Percentiles rank a stretch among this genome's conserved stretches.
phyloP scores from a whole-genome alignment of 2,113 vertebrate species.

The Bungarus multicinctus region DNA sequence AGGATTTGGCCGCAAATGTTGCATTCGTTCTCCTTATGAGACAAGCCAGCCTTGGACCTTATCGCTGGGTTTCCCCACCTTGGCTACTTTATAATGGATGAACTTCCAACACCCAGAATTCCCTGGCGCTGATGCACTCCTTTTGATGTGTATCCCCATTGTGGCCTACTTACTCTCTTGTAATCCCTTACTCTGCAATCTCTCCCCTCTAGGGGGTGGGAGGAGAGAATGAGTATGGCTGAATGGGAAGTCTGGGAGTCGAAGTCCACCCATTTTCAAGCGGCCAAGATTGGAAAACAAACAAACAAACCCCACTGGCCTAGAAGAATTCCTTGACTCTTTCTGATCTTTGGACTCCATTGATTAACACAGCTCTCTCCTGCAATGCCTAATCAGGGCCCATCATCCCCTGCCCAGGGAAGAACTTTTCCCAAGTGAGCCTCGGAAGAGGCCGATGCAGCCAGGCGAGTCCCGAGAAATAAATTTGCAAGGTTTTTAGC shows the following conservation, averaged over 20 bases:
- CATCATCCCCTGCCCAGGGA: background rate
- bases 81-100: background rate
- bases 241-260: background rate
- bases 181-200: background rate
- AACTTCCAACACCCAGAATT: background rate
- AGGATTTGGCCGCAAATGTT: background rate
- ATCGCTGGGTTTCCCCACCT: background rate
- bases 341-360: background rate
- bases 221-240: background rate
- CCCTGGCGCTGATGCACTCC: no score
- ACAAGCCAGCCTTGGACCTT: background rate
- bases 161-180: background rate
- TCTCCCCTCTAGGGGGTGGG: background rate
- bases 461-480: background rate
- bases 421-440: background rate
- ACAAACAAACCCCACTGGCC: no score
- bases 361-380: background rate
- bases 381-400: background rate
- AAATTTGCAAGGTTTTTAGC: background rate
- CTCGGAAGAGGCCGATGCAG: background rate
- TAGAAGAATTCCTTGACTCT: no score
- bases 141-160: background rate
- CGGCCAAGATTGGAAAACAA: background rate
- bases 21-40: background rate
- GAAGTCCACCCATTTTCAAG: background rate